Base-by-base conservation (phyloP, 2,888 invertebrate genomes). In the Dolichomitus sp. region DNA sequence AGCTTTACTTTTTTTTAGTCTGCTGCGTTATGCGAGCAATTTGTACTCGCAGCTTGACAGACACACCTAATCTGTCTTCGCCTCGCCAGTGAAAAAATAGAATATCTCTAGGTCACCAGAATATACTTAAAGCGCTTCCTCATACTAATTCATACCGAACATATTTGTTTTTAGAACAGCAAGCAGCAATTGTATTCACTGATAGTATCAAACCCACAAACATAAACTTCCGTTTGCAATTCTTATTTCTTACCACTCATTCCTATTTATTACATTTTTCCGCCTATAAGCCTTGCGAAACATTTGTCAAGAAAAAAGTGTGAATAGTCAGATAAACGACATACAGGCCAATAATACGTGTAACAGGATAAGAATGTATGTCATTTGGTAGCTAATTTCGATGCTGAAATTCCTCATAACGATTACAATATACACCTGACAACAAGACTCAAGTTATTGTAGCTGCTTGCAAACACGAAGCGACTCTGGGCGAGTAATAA, bases 61-160 rank as follows among this genome's bases (percentile, higher is more conserved):
- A 48, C 17, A 4, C 6, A 48, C 48, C n/a, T 1, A 42, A 48
- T 17, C 45, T 14, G 2, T 65, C 19, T 45, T 23, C 63, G 63
- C 63, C 14, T 27, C 42, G 45, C 65, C 17, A 33, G 12, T n/a
- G 54, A 54, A 69, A 69, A 69, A 69, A 69, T 69, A 69, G 69
- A 69, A 69, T 54, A 69, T 69, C 54, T 69, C 42, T 40, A 69
- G 54, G 52, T 54, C 40, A 54, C 54, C 14, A 9, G 42, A 69
- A 42, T 14, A 33, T 45, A 4, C 4, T 17, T 14, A n/a, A 48
- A 17, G 6, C 48, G 17, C 17, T 48, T 48, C 48, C 48, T 48
- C 48, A n/a, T 48, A n/a, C n/a, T 48, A 48, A 48, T 17, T 14
- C 4, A 0, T 3, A 14, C 42, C 1, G 42, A 42, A 48, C 1